Base-by-base conservation (phyloP, 1,140 invertebrate species). In the Apis cerana region DNA sequence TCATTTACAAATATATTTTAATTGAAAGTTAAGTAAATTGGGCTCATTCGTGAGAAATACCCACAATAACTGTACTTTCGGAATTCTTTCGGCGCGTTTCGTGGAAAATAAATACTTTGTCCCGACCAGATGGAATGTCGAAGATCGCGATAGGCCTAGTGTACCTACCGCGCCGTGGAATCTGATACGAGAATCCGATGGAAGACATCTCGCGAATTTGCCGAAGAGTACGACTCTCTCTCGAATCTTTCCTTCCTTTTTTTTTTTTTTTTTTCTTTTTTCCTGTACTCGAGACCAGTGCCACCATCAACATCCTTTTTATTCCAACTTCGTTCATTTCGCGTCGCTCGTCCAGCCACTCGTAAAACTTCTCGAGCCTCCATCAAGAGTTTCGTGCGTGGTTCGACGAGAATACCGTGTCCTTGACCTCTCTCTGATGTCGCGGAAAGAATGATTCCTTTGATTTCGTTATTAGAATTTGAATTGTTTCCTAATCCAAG, bases 91-190 rank as follows among this genome's bases (percentile, higher is more conserved):
- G 64, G 33, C 21, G 50, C 72, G 65, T 75, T 84, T 84, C 84
- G 82, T 84, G 86, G 78, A 80, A 85, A 88, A 90, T 83, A 85
- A 85, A 91, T 82, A 83, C 85, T 85, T 88, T 74, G 80, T 64
- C 76, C 61, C 27, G 23, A 82, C 52, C 78, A 87, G 91, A 92
- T 92, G 89, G 89, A 92, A 91, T 92, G 89, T 90, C 88, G 89
- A 91, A 91, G 90, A 89, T 91, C 88, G 88, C 88, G 92, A 91
- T 91, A 92, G 81, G 61, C 64, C 33, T 61, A 69, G 67, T 69
- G 56, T 89, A 86, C 75, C 86, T 81, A 91, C 88, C 89, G 78
- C 89, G 88, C 85, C 88, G 77, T 88, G 89, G 87, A 92, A 92
- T 87, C 85, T 88, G 91, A 93, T 92, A 92, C 87, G 80, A 88